A percentile compares a stretch with the other conserved stretches of the same genome.
These are phyloP conservation scores for Callithrix jacchus DNA, from an alignment of 2,113 vertebrate species.

Conservation along the genomic window DNA sequence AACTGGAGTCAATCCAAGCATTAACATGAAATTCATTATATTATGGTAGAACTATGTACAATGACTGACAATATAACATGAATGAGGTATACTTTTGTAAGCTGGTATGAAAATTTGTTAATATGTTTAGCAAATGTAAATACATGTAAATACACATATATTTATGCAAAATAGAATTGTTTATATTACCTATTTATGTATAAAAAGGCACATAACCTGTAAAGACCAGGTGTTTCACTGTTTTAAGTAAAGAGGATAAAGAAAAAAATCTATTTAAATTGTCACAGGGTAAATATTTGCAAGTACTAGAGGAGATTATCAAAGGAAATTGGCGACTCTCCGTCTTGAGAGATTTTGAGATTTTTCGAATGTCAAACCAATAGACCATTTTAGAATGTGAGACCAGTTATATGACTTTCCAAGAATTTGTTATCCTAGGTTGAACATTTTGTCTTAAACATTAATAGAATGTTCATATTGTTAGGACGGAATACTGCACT, in stretches of 20 bases:
- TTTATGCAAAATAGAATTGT: neutral
- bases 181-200: neutral
- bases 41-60: neutral
- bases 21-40: neutral
- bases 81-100: neutral
- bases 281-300: neutral
- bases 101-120: neutral
- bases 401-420: neutral
- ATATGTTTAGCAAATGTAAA: neutral
- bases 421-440: conserved; percentile 8
- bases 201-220: neutral
- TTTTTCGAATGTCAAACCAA: conserved; percentile 34
- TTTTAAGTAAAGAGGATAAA: neutral
- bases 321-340: neutral
- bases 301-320: neutral
- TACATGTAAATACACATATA: neutral
- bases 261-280: neutral
- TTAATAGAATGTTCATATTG: conserved; percentile 37
- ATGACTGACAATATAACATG: neutral
- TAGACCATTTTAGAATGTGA: conserved; percentile 33
- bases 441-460: neutral
- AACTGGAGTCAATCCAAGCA: neutral
- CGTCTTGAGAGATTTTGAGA: neutral
- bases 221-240: neutral
- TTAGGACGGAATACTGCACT: neutral